Evolutionary conservation across 92 coral and sea anemone genomes (phyloP).

Genomic region (Porites cylindrica): DNA sequence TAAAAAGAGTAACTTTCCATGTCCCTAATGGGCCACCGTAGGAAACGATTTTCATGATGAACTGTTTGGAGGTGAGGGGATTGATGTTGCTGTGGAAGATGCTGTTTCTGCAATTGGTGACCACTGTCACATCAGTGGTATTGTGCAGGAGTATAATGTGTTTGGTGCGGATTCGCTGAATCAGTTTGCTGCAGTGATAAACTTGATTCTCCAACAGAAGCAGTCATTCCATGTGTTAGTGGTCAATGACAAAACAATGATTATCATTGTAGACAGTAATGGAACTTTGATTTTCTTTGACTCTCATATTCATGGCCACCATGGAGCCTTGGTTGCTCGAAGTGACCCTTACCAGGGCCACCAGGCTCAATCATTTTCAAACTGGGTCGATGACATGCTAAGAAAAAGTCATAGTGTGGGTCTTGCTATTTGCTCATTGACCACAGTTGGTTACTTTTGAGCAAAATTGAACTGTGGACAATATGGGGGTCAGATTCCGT

Average conservation of each 20-base stretch:
- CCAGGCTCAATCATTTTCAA: slow-evolving; percentile 10
- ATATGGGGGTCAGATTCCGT: neutral
- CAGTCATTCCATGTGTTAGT: slow-evolving; percentile 5
- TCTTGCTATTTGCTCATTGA: slow-evolving; percentile 22
- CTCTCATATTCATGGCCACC: slow-evolving; percentile 9
- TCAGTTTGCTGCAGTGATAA: neutral
- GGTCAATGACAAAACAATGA: neutral
- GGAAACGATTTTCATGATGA: neutral
- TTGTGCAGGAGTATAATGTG: slow-evolving; percentile 4
- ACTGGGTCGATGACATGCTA: slow-evolving; percentile 6
- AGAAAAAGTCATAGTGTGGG: slow-evolving; percentile 1
- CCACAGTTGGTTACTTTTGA: slow-evolving; percentile 23
- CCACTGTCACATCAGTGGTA: neutral
- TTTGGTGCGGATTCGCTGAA: slow-evolving; percentile 1
- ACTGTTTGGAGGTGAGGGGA: slow-evolving; percentile 5
- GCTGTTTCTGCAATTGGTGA: slow-evolving; percentile 14
- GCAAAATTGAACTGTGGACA: neutral
- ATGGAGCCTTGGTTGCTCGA: slow-evolving; percentile 28
- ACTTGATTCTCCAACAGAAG: slow-evolving; percentile 2
- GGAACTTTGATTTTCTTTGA: slow-evolving; percentile 17
- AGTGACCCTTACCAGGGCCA: neutral
- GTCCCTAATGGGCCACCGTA: too few species aligned
- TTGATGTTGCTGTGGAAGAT: slow-evolving; percentile 20
- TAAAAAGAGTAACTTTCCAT: too few species aligned
- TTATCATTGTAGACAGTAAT: slow-evolving; percentile 17